Conservation (phyloP, 2,888 invertebrate species). For the Tholera decimalis region DNA sequence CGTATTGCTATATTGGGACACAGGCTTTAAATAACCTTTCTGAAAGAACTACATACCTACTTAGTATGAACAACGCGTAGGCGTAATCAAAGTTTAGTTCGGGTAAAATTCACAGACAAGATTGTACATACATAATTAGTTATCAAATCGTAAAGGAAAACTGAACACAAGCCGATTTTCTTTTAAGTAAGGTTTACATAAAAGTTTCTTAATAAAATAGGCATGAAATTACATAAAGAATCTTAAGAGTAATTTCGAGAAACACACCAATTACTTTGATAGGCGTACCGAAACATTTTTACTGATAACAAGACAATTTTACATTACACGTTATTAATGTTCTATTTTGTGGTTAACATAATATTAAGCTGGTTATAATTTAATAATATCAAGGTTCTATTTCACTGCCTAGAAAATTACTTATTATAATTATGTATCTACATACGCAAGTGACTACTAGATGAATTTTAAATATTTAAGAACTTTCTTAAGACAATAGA, state of each 20-base stretch:
- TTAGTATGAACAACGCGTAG: not conserved
- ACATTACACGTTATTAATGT: slow-evolving; percentile 4
- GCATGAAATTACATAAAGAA: slow-evolving; percentile 7
- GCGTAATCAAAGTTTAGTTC: not conserved
- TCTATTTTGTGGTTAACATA: not conserved
- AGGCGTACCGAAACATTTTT: slow-evolving; percentile 1
- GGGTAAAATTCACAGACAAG: not conserved
- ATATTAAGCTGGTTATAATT: not conserved
- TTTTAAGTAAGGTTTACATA: slow-evolving; percentile 17
- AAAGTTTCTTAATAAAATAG: slow-evolving; percentile 20
- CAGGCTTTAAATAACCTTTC: no score
- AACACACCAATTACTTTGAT: slow-evolving; percentile 14
- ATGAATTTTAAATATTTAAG: no score
- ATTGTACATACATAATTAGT: not conserved
- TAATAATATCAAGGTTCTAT: not conserved
- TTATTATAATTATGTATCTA: not conserved
- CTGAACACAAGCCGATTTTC: slow-evolving; percentile 10
- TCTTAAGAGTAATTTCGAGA: slow-evolving; percentile 8
- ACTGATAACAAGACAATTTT: not conserved
- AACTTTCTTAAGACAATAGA: no score
- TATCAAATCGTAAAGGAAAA: not conserved
- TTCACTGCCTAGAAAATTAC: not conserved
- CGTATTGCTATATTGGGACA: no score
- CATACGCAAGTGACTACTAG: no score
- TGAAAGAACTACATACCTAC: no score